Base-by-base conservation (phyloP, 1,140 invertebrate genomes). In the Drosophila virilis region DNA sequence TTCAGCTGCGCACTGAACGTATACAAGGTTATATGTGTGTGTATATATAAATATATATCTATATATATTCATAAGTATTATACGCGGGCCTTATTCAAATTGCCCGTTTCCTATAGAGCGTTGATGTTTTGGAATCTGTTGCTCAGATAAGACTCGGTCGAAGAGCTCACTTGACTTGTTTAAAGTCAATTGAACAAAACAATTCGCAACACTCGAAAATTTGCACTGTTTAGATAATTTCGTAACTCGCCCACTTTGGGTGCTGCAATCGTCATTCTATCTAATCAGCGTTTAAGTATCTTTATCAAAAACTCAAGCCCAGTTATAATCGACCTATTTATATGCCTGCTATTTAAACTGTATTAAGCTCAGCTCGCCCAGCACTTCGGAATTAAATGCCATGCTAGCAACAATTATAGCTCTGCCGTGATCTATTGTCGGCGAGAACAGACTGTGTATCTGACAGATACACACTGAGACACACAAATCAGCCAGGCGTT, bases 401-500 rank as follows among this genome's bases (percentile, higher is more conserved):
- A 71, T 65, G 71, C 48, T 65, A 48, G 22, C 8, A 43, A 17
- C 46, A 75, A 75, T 75, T 75, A 75, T 65, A 60, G 52, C 40
- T 68, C 67, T 45, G 28, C 33, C 52, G 52, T 70, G 72, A 74
- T 74, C 43, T 69, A 69, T 38, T 3, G 51, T 40, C 42, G 38
- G 79, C 89, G 83, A 74, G 77, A 89, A 83, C 83, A 58, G 57
- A 45, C 42, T 68, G 22, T 28, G 22, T 28, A 28, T 28, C 45
- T 73, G 35, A 37, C 48, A 40, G 46, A 51, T 45, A 43, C 45
- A 55, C 50, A 48, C 68, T 22, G 43, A 38, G 42, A 57, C 48
- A 70, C 48, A 70, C 28, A 81, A 77, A 42, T 77, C 62, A 51
- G 8, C 62, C 69, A 67, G 79, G 79, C 83, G 83, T 77, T 78